phyloP scores from a whole-genome alignment of 2,888 invertebrate species.

The Rhynchonema sp. region DNA sequence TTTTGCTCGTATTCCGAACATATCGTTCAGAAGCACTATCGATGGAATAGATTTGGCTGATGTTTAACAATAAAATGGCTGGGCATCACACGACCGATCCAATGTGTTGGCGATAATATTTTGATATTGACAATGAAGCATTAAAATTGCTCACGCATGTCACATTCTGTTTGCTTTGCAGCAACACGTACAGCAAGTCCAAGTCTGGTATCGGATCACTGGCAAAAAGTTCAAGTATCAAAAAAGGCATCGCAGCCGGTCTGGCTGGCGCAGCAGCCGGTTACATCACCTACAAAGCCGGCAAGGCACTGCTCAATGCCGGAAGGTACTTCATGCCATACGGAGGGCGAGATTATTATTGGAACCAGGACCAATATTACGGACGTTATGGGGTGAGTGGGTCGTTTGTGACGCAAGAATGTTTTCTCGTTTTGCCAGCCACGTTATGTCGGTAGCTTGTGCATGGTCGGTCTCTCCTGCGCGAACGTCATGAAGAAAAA shows the following conservation, averaged over 20 bases:
- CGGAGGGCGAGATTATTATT: background rate
- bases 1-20: no score
- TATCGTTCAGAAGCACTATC: no score
- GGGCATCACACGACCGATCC: no score
- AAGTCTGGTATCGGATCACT: background rate
- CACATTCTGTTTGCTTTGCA: no score
- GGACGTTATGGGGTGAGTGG: background rate
- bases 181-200: background rate
- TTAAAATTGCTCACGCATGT: no score
- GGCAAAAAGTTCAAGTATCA: background rate
- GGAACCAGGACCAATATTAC: background rate
- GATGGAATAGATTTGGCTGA: no score
- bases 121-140: no score
- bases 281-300: conserved; percentile 1
- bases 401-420: background rate
- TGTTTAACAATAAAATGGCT: no score
- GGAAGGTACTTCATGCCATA: background rate
- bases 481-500: no score
- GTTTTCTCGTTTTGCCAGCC: background rate
- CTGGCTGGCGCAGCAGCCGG: background rate
- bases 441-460: no score
- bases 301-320: background rate
- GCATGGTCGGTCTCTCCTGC: no score
- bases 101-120: no score
- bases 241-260: background rate